Evolutionary conservation across 23 tunicate species (phyloP), one percentile per base, ranked within the genome.

Genomic region (Phallusia fumigata): DNA sequence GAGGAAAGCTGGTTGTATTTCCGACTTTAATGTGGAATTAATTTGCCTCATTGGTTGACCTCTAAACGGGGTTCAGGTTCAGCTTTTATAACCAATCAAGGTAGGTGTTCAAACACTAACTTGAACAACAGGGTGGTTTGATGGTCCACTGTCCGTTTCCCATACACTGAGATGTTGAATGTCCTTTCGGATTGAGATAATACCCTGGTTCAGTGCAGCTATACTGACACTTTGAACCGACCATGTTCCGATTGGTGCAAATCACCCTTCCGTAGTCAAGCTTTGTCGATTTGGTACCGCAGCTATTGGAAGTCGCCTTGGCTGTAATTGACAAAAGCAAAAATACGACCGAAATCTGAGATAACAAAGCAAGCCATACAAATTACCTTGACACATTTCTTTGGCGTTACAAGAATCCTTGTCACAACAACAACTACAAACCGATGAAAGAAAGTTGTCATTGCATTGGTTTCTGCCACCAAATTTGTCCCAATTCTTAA

Each of bases 401-500:
- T 24, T 24, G 69, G 5, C 28, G 69, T 58, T 58, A 13, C 69
- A 58, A 58, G 69, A 22, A 24, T 58, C 69, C 28, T 58, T 58
- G 8, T 24, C 69, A 13, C 69, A 58, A 24, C 69, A 58, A 16
- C 69, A 58, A 58, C 15, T 58, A 13, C 69, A 58, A 22, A 58
- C 69, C 3, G 69, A 58, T 58, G 69, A 58, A 21, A 11, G 69
- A 58, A 21, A 24, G 28, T 58, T 22, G 3, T 58, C 69, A 24
- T 58, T 58, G 69, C 69, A 58, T 16, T 58, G 69, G 69, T 58
- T 40, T 24, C 69, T 13, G 3, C 69, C 69, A 21, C 69, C 69
- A 24, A 21, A 58, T 58, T 58, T 58, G 28, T 58, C 69, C 69
- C 69, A 58, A 24, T 58, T 58, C 69, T 58, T 58, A 58, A 58